Evolutionary conservation across 2,113 vertebrate species (phyloP), one percentile per base, ranked within the genome.

Genomic region (Tenebrosternarchus preto): DNA sequence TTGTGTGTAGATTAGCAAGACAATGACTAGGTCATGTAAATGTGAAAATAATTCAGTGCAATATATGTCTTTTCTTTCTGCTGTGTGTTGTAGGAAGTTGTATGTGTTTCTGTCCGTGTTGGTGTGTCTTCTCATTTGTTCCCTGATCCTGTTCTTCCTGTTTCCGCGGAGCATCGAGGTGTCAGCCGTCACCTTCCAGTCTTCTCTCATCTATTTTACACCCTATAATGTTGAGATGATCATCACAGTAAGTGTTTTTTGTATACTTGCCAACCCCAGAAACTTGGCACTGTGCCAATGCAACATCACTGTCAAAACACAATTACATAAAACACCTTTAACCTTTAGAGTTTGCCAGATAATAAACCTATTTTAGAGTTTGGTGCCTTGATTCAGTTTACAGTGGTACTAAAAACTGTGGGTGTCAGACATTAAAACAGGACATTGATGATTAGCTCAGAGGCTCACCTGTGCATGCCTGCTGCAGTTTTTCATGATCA

Each of bases 161-260:
- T 99, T 99, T 86, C 98, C 97, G 22, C 97, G 96, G 85, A 96
- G 95, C 0, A 91, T 99, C 2, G 94, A 93, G 0, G 87, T 99
- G 63, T 91, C 94, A 33, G 94, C 96, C 0, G 87, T 96, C 76
- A 95, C 95, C 0, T 92, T 98, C 76, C 94, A 95, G 85, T 98
- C 96, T 0, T 95, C 95, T 0, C 91, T 92, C 46, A 95, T 99
- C 72, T 94, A 86, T 87, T 97, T 92, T 82, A 71, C 80, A 61
- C 89, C 88, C 0, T 4, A 43, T 0, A 3, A 43, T 0, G 87
- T 93, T 2, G 67, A 90, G 0, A 85, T 94, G 79, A 67, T 86
- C 3, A 83, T 93, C 81, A 91, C 83, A 1, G 93, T 94, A 68
- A 89, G 91, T 85, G 0, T 12, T 9, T 46, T 46, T 46, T 27